Conservation (phyloP, 2,113 vertebrate species). For the Podocnemis expansa region DNA sequence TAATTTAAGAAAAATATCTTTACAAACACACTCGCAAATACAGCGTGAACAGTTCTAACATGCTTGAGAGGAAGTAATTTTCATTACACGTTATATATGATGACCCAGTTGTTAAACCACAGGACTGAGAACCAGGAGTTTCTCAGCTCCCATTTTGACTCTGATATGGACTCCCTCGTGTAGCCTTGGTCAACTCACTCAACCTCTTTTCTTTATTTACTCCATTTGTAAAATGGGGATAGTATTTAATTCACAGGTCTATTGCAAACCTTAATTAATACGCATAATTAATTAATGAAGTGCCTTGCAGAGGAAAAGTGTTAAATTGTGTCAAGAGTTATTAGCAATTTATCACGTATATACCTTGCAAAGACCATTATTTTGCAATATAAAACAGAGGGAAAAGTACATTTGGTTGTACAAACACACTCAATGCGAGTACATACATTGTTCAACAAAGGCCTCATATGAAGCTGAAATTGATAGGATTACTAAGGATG, state of each 20-base stretch:
- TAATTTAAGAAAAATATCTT: neutral
- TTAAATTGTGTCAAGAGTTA: slow-evolving; percentile 34
- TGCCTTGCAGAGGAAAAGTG: neutral
- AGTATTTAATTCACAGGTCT: neutral
- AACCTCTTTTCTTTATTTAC: fast-evolving
- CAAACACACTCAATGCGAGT: neutral
- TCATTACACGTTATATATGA: neutral
- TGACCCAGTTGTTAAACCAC: neutral
- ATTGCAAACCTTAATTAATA: neutral
- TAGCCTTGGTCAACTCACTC: neutral
- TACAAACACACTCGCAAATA: neutral
- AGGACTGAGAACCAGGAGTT: neutral
- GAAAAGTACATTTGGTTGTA: slow-evolving; percentile 20
- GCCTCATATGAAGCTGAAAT: slow-evolving; percentile 73
- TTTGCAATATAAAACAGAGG: slow-evolving; percentile 12
- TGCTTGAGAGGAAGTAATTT: neutral
- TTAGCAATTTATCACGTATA: slow-evolving; percentile 40
- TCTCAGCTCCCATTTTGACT: neutral
- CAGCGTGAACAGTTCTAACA: neutral
- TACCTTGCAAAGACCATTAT: neutral
- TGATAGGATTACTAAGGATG: slow-evolving; percentile 73
- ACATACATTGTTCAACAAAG: slow-evolving; percentile 72
- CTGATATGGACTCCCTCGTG: neutral
- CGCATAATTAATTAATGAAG: neutral
- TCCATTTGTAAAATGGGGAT: neutral